phyloP scores from a whole-genome alignment of 2,888 invertebrate genomes.

The Gnatocerus cornutus region DNA sequence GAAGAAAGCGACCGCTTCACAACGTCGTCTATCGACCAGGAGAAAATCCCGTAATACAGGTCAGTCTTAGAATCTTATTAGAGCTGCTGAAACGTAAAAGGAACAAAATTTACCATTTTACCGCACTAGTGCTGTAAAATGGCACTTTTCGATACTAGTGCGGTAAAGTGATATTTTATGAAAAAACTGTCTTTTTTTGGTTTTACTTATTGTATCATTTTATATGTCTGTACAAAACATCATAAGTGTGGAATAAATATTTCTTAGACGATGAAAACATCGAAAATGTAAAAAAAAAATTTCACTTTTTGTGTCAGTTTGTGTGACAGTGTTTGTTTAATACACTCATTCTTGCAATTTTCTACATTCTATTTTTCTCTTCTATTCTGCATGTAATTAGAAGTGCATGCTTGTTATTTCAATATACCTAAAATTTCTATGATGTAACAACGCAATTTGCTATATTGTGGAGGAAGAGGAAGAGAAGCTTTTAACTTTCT shows the following conservation, averaged over 20 bases:
- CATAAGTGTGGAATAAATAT: slow-evolving; percentile 50
- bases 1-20: slow-evolving; percentile 90
- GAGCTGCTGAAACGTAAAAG: slow-evolving; percentile 24
- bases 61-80: slow-evolving; percentile 69
- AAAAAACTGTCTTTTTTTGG: slow-evolving; percentile 9
- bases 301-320: slow-evolving; percentile 64
- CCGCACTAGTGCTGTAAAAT: too few species aligned
- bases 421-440: slow-evolving; percentile 57
- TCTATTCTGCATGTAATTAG: slow-evolving; percentile 64
- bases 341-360: slow-evolving; percentile 64
- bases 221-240: slow-evolving; percentile 34
- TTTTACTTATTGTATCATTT: slow-evolving; percentile 25
- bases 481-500: slow-evolving; percentile 24
- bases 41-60: slow-evolving; percentile 94
- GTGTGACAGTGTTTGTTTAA: slow-evolving; percentile 63
- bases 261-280: slow-evolving; percentile 28
- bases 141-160: too few species aligned
- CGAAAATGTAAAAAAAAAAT: slow-evolving; percentile 29
- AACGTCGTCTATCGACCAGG: slow-evolving; percentile 93
- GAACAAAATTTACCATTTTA: too few species aligned
- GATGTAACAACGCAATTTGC: slow-evolving; percentile 39
- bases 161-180: too few species aligned
- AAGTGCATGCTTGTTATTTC: slow-evolving; percentile 60
- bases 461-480: slow-evolving; percentile 18
- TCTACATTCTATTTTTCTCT: slow-evolving; percentile 65